phyloP scores from a whole-genome alignment of 30 jellyfish, hydroid and myxozoan genomes.

The Chrysaora quinquecirrha region DNA sequence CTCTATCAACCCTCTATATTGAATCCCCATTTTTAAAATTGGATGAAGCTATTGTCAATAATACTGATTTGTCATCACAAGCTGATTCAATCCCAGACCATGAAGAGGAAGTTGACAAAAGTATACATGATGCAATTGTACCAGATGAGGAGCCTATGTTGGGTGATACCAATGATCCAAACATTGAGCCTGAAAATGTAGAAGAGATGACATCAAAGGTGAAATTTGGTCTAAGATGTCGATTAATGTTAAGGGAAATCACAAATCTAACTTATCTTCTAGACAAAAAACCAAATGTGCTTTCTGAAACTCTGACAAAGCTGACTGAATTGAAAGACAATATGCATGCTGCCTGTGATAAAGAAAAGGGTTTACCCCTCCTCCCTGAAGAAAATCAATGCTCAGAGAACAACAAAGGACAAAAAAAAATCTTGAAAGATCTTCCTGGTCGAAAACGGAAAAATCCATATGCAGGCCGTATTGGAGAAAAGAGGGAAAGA shows the following conservation, averaged over 20 bases:
- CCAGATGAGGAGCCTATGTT: background rate
- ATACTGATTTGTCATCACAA: background rate
- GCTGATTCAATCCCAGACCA: background rate
- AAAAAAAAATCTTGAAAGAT: no score
- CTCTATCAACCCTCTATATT: conserved; percentile 23
- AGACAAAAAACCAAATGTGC: background rate
- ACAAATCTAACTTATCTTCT: background rate
- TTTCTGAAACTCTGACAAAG: background rate
- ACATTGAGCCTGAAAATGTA: background rate
- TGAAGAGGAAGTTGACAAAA: conserved; percentile 15
- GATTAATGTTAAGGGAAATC: background rate
- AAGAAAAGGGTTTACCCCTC: background rate
- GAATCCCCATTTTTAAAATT: conserved; percentile 33
- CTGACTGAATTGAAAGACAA: background rate
- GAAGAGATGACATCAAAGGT: background rate
- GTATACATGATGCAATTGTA: background rate
- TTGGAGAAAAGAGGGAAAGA: background rate
- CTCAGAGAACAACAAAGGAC: background rate
- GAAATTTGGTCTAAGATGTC: background rate
- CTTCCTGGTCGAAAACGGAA: background rate
- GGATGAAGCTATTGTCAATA: conserved; percentile 32
- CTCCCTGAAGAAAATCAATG: background rate
- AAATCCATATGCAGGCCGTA: background rate
- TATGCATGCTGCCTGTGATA: background rate
- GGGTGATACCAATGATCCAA: background rate